These are phyloP conservation scores for Arenaria interpres DNA, from an alignment of 2,113 vertebrate species.

Conservation along the genomic window DNA sequence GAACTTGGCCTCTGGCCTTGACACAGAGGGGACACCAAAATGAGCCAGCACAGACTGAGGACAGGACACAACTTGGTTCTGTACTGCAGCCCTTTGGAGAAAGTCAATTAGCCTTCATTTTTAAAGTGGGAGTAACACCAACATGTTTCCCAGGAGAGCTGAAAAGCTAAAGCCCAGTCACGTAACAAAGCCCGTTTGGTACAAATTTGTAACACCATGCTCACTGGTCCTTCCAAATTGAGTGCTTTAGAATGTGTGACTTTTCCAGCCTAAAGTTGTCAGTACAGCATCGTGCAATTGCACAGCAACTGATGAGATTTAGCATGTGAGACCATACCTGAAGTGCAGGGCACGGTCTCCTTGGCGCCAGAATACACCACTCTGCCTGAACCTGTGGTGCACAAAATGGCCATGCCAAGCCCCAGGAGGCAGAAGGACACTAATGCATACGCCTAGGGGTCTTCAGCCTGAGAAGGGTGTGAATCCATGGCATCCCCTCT, in stretches of 20 bases:
- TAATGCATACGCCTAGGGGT: rapidly evolving
- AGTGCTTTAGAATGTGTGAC: background rate
- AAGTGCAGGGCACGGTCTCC: background rate
- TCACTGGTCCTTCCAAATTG: background rate
- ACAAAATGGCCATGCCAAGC: background rate
- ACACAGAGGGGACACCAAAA: background rate
- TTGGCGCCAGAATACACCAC: background rate
- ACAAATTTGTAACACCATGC: background rate
- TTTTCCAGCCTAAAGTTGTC: background rate
- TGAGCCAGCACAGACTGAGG: background rate
- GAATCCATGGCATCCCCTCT: background rate
- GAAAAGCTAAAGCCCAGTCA: background rate
- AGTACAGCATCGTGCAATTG: background rate
- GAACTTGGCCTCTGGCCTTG: background rate
- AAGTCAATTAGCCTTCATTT: background rate
- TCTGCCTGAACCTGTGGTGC: background rate
- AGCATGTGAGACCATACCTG: background rate
- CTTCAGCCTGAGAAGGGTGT: rapidly evolving
- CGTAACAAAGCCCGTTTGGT: background rate
- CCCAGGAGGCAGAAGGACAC: background rate
- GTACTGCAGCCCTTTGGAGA: background rate
- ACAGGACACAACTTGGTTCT: background rate
- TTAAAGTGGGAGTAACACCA: background rate
- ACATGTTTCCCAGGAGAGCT: background rate
- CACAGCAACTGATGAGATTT: background rate